Conservation (phyloP, 2,888 invertebrate species). For the Kuschelorhynchus macadamiae region DNA sequence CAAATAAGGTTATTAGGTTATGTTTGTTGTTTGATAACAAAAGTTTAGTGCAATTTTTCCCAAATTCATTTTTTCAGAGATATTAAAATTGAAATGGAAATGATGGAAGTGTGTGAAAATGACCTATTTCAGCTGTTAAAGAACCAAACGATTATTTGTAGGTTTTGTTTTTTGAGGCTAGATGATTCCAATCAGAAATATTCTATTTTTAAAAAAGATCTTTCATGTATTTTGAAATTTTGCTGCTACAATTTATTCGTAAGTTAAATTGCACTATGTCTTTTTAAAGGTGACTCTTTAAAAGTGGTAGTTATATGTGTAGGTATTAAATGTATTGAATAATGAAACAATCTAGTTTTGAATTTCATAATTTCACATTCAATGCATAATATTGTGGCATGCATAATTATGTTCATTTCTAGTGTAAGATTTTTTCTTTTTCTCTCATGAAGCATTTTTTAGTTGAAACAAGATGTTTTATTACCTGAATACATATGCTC, state of each 20-base stretch:
- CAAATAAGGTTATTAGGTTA: too few species aligned
- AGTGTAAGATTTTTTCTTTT: not conserved
- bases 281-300: not conserved
- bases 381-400: too few species aligned
- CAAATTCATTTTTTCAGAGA: too few species aligned
- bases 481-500: slow-evolving; percentile 22
- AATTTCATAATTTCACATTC: not conserved
- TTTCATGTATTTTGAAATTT: not conserved
- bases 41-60: too few species aligned
- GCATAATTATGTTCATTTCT: too few species aligned
- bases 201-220: slow-evolving; percentile 17
- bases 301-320: too few species aligned
- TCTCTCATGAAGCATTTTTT: too few species aligned
- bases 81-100: too few species aligned
- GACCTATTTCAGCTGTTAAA: slow-evolving; percentile 9
- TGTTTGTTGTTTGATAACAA: too few species aligned
- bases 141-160: slow-evolving; percentile 8
- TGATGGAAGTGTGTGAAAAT: slow-evolving; percentile 3
- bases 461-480: slow-evolving; percentile 9
- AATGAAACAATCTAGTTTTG: not conserved
- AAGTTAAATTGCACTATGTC: not conserved
- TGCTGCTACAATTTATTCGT: slow-evolving; percentile 18
- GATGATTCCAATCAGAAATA: not conserved
- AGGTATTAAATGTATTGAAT: too few species aligned
- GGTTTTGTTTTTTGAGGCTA: slow-evolving; percentile 21